Evolutionary conservation across 2,797 vertebrate species (phyloP).

Genomic region (Neosalanx taihuensis): DNA sequence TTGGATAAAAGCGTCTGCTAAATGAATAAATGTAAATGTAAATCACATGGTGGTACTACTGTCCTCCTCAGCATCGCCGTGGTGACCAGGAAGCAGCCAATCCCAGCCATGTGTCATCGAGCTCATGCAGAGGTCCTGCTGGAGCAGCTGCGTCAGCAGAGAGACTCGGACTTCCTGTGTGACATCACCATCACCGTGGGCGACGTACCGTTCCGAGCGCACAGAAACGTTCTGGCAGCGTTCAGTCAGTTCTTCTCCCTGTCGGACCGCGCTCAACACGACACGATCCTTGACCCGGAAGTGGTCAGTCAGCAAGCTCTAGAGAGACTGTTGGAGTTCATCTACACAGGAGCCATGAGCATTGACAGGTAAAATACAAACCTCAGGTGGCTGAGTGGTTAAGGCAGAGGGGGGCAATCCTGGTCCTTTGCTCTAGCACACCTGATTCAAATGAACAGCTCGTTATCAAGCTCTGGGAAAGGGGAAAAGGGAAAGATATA

Average conservation of each 20-base stretch:
- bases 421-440: too few relatives aligned
- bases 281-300: conserved; percentile 85
- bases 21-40: too few relatives aligned
- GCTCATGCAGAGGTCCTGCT: conserved; percentile 88
- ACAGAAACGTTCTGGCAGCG: conserved; percentile 91
- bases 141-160: conserved; percentile 87
- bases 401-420: too few relatives aligned
- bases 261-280: conserved; percentile 74
- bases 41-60: neutral
- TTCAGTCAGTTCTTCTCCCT: conserved; percentile 93
- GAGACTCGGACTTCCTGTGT: conserved; percentile 88
- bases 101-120: conserved; percentile 74
- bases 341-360: conserved; percentile 91
- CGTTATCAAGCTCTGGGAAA: too few relatives aligned
- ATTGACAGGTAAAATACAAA: conserved; percentile 83
- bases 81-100: conserved; percentile 50
- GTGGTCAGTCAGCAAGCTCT: conserved; percentile 86
- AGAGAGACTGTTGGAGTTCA: conserved; percentile 90
- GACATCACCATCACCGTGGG: conserved; percentile 92
- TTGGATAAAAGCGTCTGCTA: too few relatives aligned
- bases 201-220: conserved; percentile 88
- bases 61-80: neutral
- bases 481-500: too few relatives aligned
- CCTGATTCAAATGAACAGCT: too few relatives aligned
- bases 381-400: neutral